Base-by-base conservation (phyloP, 2,888 invertebrate species). In the Dasysyrphus albostriatus region DNA sequence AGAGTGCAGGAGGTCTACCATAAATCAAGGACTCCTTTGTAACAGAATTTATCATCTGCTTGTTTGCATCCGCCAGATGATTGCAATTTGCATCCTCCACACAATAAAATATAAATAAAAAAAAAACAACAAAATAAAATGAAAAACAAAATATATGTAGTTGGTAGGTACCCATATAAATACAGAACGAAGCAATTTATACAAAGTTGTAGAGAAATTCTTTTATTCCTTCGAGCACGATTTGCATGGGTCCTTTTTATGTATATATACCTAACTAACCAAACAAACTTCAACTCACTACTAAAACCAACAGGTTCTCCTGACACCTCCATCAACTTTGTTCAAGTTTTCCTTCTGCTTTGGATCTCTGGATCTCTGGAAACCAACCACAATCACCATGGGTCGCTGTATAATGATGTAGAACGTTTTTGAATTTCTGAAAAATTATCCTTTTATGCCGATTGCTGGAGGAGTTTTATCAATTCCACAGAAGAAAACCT, bases 1-100 rank as follows among this genome's bases (percentile, higher is more conserved):
- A 37, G 39, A 59, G 14, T 24, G 12, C 61, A 42, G 24, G 65
- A 47, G 65, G 67, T 85, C 76, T 59, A 82, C 80, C 58, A 85
- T 85, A 82, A 85, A 85, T 85, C 82, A 85, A 85, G 73, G 85
- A 78, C 69, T 82, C 82, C 77, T 85, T 85, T 85, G 82, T 82
- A 82, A 63, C 73, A 70, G 82, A 85, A 85, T 85, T 85, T 85
- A 85, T 85, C 82, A 82, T 82, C 85, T 82, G 85, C 82, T 72
- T 49, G 72, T 82, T 81, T 85, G 81, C 85, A 77, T 85, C 82
- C 85, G 77, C 82, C 77, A 85, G 84, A 85, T 82, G 85, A 77
- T 54, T 85, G 69, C 85, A 82, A 85, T 85, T 85, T 77, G 70
- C 79, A 70, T 65, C 67, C 42, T 42, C 54, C 39, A n/a, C 39